Conservation (phyloP, 2,888 invertebrate species). For the Lithophane leautieri region DNA sequence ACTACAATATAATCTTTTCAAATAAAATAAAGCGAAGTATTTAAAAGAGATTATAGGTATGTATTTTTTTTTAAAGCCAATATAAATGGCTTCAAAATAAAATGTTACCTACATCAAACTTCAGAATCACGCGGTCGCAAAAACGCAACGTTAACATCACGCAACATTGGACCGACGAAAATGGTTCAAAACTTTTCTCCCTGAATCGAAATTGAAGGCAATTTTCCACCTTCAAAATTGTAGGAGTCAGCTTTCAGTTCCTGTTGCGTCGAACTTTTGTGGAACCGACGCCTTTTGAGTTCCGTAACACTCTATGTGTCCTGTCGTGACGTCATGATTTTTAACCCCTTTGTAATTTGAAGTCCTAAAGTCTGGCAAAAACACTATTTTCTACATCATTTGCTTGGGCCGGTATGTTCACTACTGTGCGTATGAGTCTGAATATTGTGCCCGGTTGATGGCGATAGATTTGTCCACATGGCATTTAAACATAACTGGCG, state of each 20-base stretch:
- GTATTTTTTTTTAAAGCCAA: background rate
- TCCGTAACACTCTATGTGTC: constrained; percentile 3
- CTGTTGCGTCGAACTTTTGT: constrained; percentile 20
- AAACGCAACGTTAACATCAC: constrained; percentile 25
- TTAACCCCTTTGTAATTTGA: background rate
- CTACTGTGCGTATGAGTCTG: too few species aligned
- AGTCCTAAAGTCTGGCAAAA: background rate
- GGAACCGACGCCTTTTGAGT: constrained; percentile 3
- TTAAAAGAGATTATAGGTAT: background rate
- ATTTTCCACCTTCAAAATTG: constrained; percentile 19
- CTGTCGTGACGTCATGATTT: constrained; percentile 16
- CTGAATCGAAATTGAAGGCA: constrained; percentile 2
- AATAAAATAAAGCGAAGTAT: too few species aligned
- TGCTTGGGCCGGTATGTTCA: background rate
- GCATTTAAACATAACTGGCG: too few species aligned
- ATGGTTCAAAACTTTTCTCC: constrained; percentile 13
- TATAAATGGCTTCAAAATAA: background rate
- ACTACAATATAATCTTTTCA: background rate
- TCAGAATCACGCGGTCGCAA: constrained; percentile 18
- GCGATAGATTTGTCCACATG: too few species aligned
- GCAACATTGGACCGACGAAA: constrained; percentile 13
- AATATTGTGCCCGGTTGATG: too few species aligned
- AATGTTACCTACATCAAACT: background rate
- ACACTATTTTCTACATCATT: background rate
- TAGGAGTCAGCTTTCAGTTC: constrained; percentile 25